Percentiles rank a stretch among this genome's conserved stretches.
phyloP scores from a whole-genome alignment of 2,113 vertebrate genomes.

The Crypturellus undulatus region DNA sequence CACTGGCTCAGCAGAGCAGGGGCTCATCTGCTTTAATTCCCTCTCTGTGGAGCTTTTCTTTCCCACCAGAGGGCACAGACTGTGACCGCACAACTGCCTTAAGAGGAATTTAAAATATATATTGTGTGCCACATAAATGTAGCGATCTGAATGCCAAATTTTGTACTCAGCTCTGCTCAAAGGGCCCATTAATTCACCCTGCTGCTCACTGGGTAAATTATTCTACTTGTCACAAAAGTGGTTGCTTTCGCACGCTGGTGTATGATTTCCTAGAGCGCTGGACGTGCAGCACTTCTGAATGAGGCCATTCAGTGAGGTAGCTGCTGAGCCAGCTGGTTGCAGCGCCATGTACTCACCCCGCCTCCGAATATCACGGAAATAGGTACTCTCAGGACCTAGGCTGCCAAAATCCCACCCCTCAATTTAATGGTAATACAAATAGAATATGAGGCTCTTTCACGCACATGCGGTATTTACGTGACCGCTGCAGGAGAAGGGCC shows the following conservation, averaged over 20 bases:
- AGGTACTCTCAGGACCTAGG: not conserved
- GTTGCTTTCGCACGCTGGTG: slow-evolving; percentile 39
- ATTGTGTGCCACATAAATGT: slow-evolving; percentile 38
- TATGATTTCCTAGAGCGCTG: not conserved
- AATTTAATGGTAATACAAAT: not conserved
- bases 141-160: not conserved
- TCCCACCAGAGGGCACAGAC: slow-evolving; percentile 57
- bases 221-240: slow-evolving; percentile 48
- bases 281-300: not conserved
- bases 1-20: slow-evolving; percentile 23
- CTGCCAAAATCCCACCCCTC: not conserved
- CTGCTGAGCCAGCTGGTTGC: not conserved
- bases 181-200: slow-evolving; percentile 31
- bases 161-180: not conserved
- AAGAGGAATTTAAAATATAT: slow-evolving; percentile 35
- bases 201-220: slow-evolving; percentile 35
- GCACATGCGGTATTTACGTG: not conserved
- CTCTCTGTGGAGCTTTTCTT: slow-evolving; percentile 27
- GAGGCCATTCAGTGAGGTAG: slow-evolving; percentile 34
- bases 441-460: not conserved
- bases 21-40: slow-evolving; percentile 50
- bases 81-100: slow-evolving; percentile 17
- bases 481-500: not conserved
- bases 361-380: not conserved
- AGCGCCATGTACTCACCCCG: not conserved